Base-by-base conservation (phyloP, 2,797 vertebrate species). In the Esox masquinongy region DNA sequence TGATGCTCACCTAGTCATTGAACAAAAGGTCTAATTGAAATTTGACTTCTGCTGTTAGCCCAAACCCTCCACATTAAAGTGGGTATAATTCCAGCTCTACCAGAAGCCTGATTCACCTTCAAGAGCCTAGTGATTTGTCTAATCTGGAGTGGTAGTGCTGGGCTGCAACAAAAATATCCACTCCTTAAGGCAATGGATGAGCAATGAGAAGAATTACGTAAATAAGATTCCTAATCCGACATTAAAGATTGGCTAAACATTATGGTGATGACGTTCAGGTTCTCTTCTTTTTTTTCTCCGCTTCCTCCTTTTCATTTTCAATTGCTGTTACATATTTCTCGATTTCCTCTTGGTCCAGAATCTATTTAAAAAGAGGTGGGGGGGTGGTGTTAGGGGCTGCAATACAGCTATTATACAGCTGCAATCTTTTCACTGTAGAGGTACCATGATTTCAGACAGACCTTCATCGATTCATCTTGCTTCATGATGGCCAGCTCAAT, bases 261-360 rank as follows among this genome's bases (percentile, higher is more conserved):
- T 61, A 47, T 31, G 29, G 68, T 22, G 2, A 22, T 59, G 31
- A 43, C 16, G 16, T 29, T 29, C 69, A 74, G 19, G 92, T 89
- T 73, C 94, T 94, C 89, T 96, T 96, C 82, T 89, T 88, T 79
- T 94, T 94, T 90, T 95, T 95, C 78, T 95, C 95, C 0, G 91
- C 94, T 86, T 96, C 95, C 85, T 96, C 95, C 82, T 95, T 95
- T 74, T 96, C 95, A 82, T 95, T 95, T 75, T 96, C 95, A 72
- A 96, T 95, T 80, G 93, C 95, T 36, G 92, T 91, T 49, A 96
- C 94, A 0, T 95, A 94, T 31, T 93, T 92, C 81, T 96, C 95
- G 68, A 96, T 95, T 85, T 96, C 95, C 73, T 94, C 94, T 72
- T 94, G 94, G 68, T 91, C 93, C 78, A 96, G 81, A 80, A 96